Conservation (phyloP, 2,797 vertebrate genomes). For the Gadopsis marmoratus region DNA sequence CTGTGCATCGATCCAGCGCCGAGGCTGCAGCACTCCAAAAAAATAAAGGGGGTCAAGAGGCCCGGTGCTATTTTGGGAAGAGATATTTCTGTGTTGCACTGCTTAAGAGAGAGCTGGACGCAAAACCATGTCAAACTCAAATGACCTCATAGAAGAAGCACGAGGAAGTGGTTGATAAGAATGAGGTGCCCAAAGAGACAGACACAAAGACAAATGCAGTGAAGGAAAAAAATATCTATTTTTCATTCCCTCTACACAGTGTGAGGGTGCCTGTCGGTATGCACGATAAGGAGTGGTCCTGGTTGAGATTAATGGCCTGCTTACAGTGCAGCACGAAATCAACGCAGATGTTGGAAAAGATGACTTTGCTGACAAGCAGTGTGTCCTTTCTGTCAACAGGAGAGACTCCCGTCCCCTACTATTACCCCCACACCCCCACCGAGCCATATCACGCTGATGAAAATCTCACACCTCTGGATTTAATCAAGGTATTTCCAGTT, state of each 20-base stretch:
- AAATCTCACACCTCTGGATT: conserved; percentile 76
- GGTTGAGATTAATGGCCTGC: conserved; percentile 79
- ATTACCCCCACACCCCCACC: conserved; percentile 59
- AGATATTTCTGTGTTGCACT: conserved; percentile 36
- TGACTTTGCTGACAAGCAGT: conserved; percentile 85
- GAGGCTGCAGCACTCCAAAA: conserved; percentile 44
- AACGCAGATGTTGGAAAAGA: conserved; percentile 77
- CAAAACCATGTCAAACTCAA: conserved; percentile 53
- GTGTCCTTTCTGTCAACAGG: conserved; percentile 76
- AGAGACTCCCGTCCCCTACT: conserved; percentile 58
- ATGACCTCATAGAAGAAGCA: conserved; percentile 57
- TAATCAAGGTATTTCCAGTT: conserved; percentile 74
- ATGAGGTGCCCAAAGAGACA: conserved; percentile 33
- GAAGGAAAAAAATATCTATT: conserved; percentile 59
- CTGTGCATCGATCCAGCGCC: conserved; percentile 67
- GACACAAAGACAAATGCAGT: conserved; percentile 55
- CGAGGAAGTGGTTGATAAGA: conserved; percentile 50
- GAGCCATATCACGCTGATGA: conserved; percentile 70
- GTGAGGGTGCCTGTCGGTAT: conserved; percentile 66
- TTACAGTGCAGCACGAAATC: conserved; percentile 68
- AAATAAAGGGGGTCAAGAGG: conserved; percentile 62
- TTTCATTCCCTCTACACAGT: conserved; percentile 68
- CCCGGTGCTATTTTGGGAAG: conserved; percentile 51
- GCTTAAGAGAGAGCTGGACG: conserved; percentile 33
- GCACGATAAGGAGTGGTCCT: conserved; percentile 72